phyloP scores from a whole-genome alignment of 1,140 invertebrate species.

The Paraescarpia echinospica region DNA sequence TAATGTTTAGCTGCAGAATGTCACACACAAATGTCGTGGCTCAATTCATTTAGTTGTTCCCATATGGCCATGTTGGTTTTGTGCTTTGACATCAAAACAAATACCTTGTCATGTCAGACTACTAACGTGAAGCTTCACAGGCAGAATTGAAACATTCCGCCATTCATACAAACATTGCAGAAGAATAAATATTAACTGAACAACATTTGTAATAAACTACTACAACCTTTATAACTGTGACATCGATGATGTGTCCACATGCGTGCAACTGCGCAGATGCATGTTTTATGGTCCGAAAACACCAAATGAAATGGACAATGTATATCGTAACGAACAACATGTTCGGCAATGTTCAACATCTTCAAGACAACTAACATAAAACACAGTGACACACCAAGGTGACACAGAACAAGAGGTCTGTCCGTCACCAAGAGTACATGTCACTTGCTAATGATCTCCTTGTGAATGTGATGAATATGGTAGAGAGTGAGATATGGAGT shows the following conservation, averaged over 20 bases:
- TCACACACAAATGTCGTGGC: neutral
- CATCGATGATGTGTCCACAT: neutral
- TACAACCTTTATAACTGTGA: neutral
- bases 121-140: neutral
- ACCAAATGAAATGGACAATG: neutral
- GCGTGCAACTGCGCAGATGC: neutral
- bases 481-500: neutral
- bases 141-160: neutral
- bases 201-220: conserved; percentile 6
- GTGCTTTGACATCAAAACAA: neutral
- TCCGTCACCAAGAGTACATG: neutral
- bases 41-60: neutral
- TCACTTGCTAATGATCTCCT: neutral
- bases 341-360: neutral
- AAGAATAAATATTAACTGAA: conserved; percentile 7
- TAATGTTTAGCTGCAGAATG: neutral
- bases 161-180: neutral
- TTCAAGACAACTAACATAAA: neutral
- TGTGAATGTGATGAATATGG: neutral
- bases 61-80: neutral
- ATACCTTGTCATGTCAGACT: neutral
- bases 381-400: neutral
- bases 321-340: neutral
- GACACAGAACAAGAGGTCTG: neutral
- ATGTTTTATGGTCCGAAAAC: conserved; percentile 4